phyloP scores from a whole-genome alignment of 2,797 vertebrate species.

The Erithacus rubecula region DNA sequence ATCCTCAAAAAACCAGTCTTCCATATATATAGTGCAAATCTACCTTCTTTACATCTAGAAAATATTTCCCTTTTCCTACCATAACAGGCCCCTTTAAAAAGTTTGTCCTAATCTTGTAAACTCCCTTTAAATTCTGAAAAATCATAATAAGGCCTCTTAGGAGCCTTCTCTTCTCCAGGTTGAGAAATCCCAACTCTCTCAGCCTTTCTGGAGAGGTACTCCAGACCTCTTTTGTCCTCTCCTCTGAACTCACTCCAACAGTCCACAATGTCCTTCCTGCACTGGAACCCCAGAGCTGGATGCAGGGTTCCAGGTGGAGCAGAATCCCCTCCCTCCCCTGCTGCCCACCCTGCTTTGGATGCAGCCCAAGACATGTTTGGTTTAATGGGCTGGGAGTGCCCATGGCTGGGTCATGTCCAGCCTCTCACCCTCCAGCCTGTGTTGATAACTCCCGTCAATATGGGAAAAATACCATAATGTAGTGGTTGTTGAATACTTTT shows the following conservation, averaged over 20 bases:
- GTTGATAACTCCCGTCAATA: not conserved
- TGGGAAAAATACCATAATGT: not conserved
- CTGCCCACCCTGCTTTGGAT: fast-evolving
- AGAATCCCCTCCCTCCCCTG: not conserved
- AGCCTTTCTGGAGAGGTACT: not conserved
- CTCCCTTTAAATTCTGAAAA: not conserved
- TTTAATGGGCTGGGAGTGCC: fast-evolving
- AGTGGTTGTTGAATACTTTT: not conserved
- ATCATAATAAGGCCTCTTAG: fast-evolving
- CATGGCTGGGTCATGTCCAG: fast-evolving
- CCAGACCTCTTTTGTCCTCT: fast-evolving
- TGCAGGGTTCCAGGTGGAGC: fast-evolving
- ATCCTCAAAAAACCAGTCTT: fast-evolving
- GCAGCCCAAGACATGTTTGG: fast-evolving
- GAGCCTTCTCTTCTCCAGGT: not conserved
- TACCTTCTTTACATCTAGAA: not conserved
- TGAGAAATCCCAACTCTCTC: fast-evolving
- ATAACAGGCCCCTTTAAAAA: fast-evolving
- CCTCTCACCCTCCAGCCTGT: fast-evolving
- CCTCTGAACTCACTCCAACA: not conserved
- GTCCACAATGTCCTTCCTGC: not conserved
- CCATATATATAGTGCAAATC: not conserved
- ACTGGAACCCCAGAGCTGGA: not conserved
- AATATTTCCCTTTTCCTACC: fast-evolving
- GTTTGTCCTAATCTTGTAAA: too few species aligned